Conservation (phyloP, 2,888 invertebrate species). For the Macrosoma leucophasiata region DNA sequence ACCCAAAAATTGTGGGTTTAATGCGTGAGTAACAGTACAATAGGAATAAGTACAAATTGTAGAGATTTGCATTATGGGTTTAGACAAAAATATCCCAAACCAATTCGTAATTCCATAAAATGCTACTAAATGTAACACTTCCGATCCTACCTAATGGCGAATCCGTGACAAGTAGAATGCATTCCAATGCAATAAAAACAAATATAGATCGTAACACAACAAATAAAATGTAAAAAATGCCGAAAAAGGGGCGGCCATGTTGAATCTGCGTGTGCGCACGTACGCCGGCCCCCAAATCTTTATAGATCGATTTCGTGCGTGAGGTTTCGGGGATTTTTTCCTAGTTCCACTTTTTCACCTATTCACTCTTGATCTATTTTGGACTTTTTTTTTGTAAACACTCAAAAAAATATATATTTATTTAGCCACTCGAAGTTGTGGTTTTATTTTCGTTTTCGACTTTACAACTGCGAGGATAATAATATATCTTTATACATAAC, state of each 20-base stretch:
- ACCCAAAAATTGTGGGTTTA: too few relatives aligned
- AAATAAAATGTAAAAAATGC: conserved; percentile 56
- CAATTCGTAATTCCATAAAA: too few relatives aligned
- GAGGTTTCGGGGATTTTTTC: conserved; percentile 41
- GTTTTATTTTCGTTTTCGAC: too few relatives aligned
- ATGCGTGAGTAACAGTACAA: too few relatives aligned
- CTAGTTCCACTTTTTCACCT: conserved; percentile 18
- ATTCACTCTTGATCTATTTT: conserved; percentile 42
- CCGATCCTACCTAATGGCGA: conserved; percentile 55
- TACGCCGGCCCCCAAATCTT: conserved; percentile 50
- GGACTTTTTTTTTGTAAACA: conserved; percentile 21
- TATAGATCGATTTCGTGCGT: conserved; percentile 72
- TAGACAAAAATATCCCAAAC: too few relatives aligned
- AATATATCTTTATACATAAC: too few relatives aligned
- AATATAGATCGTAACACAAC: conserved; percentile 60
- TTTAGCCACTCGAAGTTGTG: too few relatives aligned
- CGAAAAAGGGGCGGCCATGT: conserved; percentile 44
- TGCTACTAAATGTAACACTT: too few relatives aligned
- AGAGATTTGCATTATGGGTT: too few relatives aligned
- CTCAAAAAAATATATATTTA: too few relatives aligned
- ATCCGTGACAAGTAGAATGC: conserved; percentile 63
- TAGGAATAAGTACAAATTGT: too few relatives aligned
- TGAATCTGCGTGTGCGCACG: conserved; percentile 48
- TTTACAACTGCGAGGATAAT: too few relatives aligned
- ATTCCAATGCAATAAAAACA: conserved; percentile 67